phyloP scores from a whole-genome alignment of 2,113 vertebrate species.

The Coracopsis vasa region DNA sequence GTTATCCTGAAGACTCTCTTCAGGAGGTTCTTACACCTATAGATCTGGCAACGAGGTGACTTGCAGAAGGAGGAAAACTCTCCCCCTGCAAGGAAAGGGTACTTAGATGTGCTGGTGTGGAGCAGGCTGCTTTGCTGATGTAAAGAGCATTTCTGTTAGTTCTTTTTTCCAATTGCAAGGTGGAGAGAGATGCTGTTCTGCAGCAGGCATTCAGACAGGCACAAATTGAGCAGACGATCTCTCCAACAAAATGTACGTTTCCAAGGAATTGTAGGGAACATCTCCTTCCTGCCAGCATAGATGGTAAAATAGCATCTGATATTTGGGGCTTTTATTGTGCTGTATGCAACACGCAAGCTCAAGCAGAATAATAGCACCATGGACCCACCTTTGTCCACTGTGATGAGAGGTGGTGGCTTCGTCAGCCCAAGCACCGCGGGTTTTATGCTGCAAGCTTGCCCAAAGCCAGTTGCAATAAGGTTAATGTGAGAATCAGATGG shows the following conservation, averaged over 20 bases:
- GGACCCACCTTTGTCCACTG: not conserved
- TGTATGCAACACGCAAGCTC: accelerated
- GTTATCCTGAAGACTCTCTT: not conserved
- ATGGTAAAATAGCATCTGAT: not conserved
- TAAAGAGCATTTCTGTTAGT: not conserved
- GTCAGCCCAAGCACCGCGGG: not conserved
- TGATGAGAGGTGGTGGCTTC: not conserved
- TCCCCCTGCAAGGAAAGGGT: not conserved
- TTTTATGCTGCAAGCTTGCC: not conserved
- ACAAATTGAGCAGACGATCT: not conserved
- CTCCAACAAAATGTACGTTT: not conserved
- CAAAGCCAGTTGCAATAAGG: not conserved
- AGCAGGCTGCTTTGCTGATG: not conserved
- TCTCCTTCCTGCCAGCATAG: accelerated
- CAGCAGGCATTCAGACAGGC: not conserved
- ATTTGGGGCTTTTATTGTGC: not conserved
- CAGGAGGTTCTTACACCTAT: not conserved
- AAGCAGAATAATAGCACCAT: accelerated
- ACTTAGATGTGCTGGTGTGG: not conserved
- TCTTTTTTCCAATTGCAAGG: not conserved
- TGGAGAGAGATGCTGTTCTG: not conserved
- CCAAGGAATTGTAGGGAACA: not conserved
- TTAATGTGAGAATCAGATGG: not conserved
- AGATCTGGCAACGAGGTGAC: not conserved
- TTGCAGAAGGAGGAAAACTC: not conserved